phyloP scores from a whole-genome alignment of 2,113 vertebrate genomes.

The Ceratotherium simum region DNA sequence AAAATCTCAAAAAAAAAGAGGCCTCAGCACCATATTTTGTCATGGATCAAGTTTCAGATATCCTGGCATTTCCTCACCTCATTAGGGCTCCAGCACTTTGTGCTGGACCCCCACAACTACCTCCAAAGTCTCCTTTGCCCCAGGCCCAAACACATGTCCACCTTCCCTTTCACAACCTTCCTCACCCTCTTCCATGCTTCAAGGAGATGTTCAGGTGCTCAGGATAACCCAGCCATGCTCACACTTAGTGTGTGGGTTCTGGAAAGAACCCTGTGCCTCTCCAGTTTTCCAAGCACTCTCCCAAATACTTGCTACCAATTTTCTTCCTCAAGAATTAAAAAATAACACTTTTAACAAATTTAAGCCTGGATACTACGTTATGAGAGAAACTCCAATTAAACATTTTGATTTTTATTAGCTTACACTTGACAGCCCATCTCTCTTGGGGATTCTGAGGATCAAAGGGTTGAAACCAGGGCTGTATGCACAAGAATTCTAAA shows the following conservation, averaged over 20 bases:
- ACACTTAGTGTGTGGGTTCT: background rate
- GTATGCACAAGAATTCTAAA: background rate
- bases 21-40: background rate
- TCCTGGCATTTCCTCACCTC: background rate
- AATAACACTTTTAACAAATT: background rate
- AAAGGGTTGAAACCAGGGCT: background rate
- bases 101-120: too few species aligned
- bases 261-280: rapidly evolving
- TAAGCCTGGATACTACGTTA: background rate
- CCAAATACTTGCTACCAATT: background rate
- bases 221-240: rapidly evolving
- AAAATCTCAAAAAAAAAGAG: background rate
- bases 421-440: background rate
- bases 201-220: background rate
- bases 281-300: background rate
- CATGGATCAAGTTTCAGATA: background rate
- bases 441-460: background rate
- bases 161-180: background rate
- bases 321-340: background rate
- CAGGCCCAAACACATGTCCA: background rate
- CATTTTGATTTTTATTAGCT: background rate
- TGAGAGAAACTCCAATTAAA: background rate
- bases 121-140: background rate
- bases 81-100: background rate
- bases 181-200: background rate